Conservation (phyloP, 2,888 invertebrate genomes). For the Ophion obscuratus region DNA sequence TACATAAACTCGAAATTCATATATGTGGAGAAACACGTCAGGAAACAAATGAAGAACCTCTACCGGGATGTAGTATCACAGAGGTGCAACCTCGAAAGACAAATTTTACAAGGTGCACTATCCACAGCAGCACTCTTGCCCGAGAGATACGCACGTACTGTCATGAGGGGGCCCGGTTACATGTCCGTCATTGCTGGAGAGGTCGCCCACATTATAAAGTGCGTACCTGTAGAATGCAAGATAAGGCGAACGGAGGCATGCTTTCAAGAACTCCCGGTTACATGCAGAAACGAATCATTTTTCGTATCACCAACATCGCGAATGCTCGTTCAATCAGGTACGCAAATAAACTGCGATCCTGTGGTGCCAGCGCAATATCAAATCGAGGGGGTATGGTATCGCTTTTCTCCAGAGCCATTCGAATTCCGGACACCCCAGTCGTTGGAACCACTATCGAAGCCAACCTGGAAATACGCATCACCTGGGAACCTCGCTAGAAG, state of each 20-base stretch:
- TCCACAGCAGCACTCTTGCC: background rate
- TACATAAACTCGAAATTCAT: too few relatives aligned
- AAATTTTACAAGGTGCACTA: background rate
- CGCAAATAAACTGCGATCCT: background rate
- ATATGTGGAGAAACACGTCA: too few relatives aligned
- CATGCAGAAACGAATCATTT: background rate
- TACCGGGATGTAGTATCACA: background rate
- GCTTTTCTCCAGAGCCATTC: background rate
- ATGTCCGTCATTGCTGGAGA: too few relatives aligned
- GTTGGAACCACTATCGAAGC: conserved; percentile 7
- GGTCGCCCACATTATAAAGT: background rate
- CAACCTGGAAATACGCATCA: background rate
- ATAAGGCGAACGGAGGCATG: background rate
- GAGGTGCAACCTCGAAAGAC: background rate
- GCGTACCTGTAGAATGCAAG: background rate
- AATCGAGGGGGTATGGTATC: background rate
- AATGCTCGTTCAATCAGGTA: background rate
- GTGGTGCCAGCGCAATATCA: background rate
- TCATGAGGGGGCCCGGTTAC: background rate
- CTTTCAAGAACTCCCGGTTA: background rate
- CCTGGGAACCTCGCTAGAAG: conserved; percentile 13
- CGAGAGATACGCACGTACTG: background rate
- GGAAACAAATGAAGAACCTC: too few relatives aligned
- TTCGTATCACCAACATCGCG: background rate
- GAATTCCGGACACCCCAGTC: background rate